Conservation (phyloP, 1,140 invertebrate species). For the Saxidomus purpurata region DNA sequence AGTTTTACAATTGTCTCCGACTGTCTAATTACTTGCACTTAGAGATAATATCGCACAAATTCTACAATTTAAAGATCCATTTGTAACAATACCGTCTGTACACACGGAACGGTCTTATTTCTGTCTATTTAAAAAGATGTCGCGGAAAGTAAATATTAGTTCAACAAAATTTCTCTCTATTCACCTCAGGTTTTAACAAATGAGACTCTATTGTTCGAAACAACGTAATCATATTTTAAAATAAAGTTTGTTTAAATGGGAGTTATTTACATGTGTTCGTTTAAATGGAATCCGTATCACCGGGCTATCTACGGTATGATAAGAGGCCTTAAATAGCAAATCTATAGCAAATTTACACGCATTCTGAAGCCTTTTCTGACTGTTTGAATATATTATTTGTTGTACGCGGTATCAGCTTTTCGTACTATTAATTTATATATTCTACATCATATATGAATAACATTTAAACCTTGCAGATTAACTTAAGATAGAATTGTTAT, state of each 20-base stretch:
- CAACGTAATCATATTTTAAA: background rate
- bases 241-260: slow-evolving; percentile 29
- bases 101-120: background rate
- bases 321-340: slow-evolving; percentile 30
- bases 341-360: slow-evolving; percentile 13
- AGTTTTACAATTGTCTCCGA: background rate
- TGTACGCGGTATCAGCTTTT: background rate
- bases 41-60: background rate
- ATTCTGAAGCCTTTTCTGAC: background rate
- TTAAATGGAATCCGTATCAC: slow-evolving; percentile 22
- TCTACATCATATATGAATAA: slow-evolving; percentile 28
- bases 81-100: background rate
- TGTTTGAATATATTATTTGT: slow-evolving; percentile 18
- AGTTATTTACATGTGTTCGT: slow-evolving; percentile 18
- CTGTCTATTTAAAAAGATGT: slow-evolving; percentile 9
- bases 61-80: background rate
- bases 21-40: background rate
- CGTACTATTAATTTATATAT: slow-evolving; percentile 15
- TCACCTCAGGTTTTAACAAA: background rate
- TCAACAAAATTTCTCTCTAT: background rate
- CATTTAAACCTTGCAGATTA: slow-evolving; percentile 34
- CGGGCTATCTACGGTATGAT: background rate
- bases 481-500: slow-evolving; percentile 20
- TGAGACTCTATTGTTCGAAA: background rate
- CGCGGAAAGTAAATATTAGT: slow-evolving; percentile 17